Base-by-base conservation (phyloP, 2,888 invertebrate genomes). In the Drosophila anomalata region DNA sequence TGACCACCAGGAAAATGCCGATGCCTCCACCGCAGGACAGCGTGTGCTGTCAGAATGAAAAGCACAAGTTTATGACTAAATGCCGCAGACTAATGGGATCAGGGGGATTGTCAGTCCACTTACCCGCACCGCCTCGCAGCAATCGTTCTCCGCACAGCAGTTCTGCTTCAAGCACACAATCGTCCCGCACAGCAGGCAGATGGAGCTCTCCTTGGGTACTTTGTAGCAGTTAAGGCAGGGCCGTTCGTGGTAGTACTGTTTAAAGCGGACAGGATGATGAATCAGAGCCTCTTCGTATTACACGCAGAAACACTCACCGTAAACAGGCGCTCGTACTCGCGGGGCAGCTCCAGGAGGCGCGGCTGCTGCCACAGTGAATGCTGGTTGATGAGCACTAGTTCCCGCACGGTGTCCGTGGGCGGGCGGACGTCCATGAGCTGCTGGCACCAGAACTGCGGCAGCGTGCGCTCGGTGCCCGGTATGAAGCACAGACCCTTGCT, bases 21-120 rank as follows among this genome's bases (percentile, higher is more conserved):
- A 98, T 98, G 74, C 99, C 98, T 66, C 97, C 97, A 58, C 99
- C 99, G 92, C 99, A 99, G 86, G 96, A 96, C 78, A 96, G 94
- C 57, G 98, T 96, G 93, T 99, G 99, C 95, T 97, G 92, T 36
- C 17, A 17, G 89, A 68, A 0, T 14, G 11, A 20, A 6, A 17
- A 31, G 24, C 2, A 42, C 6, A 36, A 1, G 3, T 8, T 62
- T 22, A 6, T 8, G 14, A 57, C 39, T 14, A 33, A 7, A 26
- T 26, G 7, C 7, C 6, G 7, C 8, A 26, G 26, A 8, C 1
- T 1, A 29, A 29, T 26, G 26, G 26, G 8, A 7, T 26, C 7
- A 8, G 7, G 6, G 26, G 1, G 26, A 26, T 8, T 5, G 14
- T 41, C 7, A 17, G 17, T 17, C 17, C 17, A 81, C 90, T 91